Conservation (phyloP, 2,797 vertebrate genomes). For the Eremophila alpestris region DNA sequence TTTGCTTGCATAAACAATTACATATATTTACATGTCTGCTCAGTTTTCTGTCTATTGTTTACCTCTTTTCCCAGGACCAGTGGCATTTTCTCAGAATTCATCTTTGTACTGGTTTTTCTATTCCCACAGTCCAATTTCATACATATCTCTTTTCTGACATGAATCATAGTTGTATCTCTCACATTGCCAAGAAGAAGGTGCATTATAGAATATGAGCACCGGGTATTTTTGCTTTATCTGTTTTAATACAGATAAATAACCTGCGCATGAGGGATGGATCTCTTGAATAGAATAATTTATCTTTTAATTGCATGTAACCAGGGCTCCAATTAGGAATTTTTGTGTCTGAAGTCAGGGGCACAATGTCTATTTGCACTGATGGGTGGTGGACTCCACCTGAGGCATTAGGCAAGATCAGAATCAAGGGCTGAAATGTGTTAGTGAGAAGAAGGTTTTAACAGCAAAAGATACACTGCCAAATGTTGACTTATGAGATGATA, state of each 20-base stretch:
- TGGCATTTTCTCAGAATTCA: no score
- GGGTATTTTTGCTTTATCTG: not conserved
- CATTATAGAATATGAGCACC: not conserved
- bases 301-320: not conserved
- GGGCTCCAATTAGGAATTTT: not conserved
- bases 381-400: rapidly evolving
- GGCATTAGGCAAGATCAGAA: not conserved
- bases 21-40: no score
- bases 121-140: no score
- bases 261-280: not conserved
- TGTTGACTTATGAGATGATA: not conserved
- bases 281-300: not conserved
- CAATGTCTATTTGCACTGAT: not conserved
- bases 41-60: no score
- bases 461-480: not conserved
- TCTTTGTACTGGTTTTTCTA: no score
- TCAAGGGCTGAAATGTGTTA: not conserved
- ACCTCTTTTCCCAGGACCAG: no score
- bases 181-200: not conserved
- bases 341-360: not conserved
- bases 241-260: not conserved
- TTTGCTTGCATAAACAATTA: no score
- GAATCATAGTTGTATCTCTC: no score
- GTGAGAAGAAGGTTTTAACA: not conserved
- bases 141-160: no score